phyloP scores from a whole-genome alignment of 2,797 vertebrate species.

The Nyctalus aviator region DNA sequence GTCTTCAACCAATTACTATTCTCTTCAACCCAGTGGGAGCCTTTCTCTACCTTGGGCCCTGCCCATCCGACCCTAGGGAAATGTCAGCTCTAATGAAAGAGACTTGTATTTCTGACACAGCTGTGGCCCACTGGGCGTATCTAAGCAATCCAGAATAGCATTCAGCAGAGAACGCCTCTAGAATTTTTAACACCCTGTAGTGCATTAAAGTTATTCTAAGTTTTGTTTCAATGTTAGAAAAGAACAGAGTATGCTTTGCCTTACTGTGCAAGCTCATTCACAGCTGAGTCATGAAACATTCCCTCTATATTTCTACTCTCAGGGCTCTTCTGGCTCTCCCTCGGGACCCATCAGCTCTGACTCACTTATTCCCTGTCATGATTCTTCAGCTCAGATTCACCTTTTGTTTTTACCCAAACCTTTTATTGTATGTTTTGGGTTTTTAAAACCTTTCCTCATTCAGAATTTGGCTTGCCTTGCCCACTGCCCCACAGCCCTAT shows the following conservation, averaged over 20 bases:
- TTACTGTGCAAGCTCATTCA: not conserved
- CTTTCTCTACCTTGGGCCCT: not conserved
- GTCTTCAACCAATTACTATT: not conserved
- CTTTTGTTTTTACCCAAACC: not conserved
- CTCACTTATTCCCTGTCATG: not conserved
- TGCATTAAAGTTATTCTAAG: not conserved
- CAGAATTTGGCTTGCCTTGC: not conserved
- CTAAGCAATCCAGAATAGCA: not conserved
- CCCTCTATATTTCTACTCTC: not conserved
- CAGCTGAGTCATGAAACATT: not conserved
- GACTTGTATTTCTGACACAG: not conserved
- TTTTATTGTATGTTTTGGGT: not conserved
- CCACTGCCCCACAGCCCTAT: not conserved
- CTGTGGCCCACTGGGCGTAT: not conserved
- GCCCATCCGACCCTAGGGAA: not conserved
- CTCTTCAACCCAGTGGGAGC: not conserved
- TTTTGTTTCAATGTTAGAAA: not conserved
- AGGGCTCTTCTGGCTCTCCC: not conserved
- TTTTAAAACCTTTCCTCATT: constrained; percentile 22
- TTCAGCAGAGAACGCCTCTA: not conserved
- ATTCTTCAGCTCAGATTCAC: not conserved
- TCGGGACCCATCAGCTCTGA: not conserved
- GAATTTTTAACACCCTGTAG: not conserved
- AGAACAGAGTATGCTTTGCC: not conserved
- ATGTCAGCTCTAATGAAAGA: not conserved